These are phyloP conservation scores for Drosophila subquinaria DNA, from an alignment of 2,888 invertebrate genomes.

Conservation along the genomic window DNA sequence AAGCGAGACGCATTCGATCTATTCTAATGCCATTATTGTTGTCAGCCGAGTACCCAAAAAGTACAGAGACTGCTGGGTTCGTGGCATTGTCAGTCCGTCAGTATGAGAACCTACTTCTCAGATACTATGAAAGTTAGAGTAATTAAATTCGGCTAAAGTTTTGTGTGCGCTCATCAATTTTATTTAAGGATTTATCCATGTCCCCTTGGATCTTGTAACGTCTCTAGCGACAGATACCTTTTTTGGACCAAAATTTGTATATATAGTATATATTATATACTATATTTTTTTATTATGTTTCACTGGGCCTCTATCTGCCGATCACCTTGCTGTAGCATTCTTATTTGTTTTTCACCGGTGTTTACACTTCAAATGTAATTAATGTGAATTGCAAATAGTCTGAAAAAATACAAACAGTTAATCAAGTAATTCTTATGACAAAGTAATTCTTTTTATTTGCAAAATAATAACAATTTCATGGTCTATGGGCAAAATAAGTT, in stretches of 20 bases:
- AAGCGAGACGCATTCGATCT: constrained; percentile 12
- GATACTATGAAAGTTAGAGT: background rate
- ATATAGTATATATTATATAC: too few relatives aligned
- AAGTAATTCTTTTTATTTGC: background rate
- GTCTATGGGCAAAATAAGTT: too few relatives aligned
- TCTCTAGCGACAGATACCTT: too few relatives aligned
- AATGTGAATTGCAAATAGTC: constrained; percentile 44
- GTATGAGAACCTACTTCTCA: background rate
- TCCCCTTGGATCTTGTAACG: too few relatives aligned
- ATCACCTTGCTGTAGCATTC: background rate
- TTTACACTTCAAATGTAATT: constrained; percentile 46
- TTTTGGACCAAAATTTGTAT: too few relatives aligned
- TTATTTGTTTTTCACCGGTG: constrained; percentile 20
- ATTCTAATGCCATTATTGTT: constrained; percentile 31
- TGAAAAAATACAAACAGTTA: constrained; percentile 1
- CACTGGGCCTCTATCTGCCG: background rate
- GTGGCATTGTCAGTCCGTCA: background rate
- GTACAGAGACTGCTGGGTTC: background rate
- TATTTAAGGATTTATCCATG: too few relatives aligned
- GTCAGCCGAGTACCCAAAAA: background rate
- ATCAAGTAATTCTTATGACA: background rate
- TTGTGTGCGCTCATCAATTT: too few relatives aligned
- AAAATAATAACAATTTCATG: background rate
- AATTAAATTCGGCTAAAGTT: too few relatives aligned
- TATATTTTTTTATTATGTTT: too few relatives aligned